Base-by-base conservation (phyloP, 1,140 invertebrate genomes). In the Calliphora vicina region DNA sequence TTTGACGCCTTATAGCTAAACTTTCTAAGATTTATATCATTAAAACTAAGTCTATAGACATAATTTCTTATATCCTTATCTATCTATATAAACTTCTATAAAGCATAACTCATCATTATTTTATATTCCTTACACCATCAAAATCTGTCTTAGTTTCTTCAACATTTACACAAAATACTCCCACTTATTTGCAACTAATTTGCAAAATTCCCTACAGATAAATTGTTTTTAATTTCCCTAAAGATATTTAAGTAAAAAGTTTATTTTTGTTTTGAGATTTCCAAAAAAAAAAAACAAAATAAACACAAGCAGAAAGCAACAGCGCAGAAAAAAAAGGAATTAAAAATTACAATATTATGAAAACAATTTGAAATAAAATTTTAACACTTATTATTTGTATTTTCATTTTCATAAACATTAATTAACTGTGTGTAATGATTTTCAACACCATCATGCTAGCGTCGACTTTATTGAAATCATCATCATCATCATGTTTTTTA, bases 171-270 rank as follows among this genome's bases (percentile, higher is more conserved):
- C 15, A 57, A n/a, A 57, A 57, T 57, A 57, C 50, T 57, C 50
- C 50, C 15, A n/a, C 50, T 57, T 57, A 57, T 57, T 57, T n/a
- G n/a, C 50, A 57, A 57, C 50, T 57, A 57, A 57, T 57, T 57
- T 57, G 15, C 15, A 3, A 17, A 57, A 57, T 57, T 57, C 50
- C 50, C 50, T n/a, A 57, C 13, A 57, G 50, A 57, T n/a, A 57
- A 57, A 57, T 57, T 57, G 50, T 57, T 57, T n/a, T 67, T 67
- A 67, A 67, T 67, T 67, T 67, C 61, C 61, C 61, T 67, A 12
- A 67, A 67, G 61, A 67, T 67, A 23, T 67, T 67, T 67, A 67
- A 67, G 20, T 67, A 67, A 57, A 57, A n/a, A 57, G 17, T 57
- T 57, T 57, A n/a, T n/a, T 57, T 57, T 57, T n/a, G 13, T 57